Percentiles rank a stretch among this genome's conserved stretches.
Conservation (phyloP, 2,888 invertebrate genomes). For the Mycalesis mineus region DNA sequence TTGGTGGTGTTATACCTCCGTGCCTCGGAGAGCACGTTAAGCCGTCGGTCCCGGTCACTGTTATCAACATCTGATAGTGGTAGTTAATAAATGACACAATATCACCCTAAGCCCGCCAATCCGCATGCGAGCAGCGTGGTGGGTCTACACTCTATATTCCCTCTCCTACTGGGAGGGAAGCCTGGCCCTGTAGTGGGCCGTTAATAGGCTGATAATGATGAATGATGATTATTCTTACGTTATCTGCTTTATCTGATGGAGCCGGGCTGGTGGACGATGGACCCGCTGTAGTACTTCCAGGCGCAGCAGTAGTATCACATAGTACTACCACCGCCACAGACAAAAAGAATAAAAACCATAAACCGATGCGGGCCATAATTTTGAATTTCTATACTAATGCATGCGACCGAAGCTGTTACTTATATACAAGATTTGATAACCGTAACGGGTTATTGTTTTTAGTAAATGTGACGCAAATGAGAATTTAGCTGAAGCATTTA, state of each 20-base stretch:
- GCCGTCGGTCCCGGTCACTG: too few relatives aligned
- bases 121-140: too few relatives aligned
- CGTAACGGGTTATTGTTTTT: constrained; percentile 29
- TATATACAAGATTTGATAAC: constrained; percentile 34
- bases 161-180: too few relatives aligned
- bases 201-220: too few relatives aligned
- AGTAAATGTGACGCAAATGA: constrained; percentile 12
- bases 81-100: too few relatives aligned
- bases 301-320: constrained; percentile 29
- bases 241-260: constrained; percentile 4
- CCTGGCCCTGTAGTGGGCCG: too few relatives aligned
- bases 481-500: neutral
- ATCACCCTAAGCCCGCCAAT: too few relatives aligned
- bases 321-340: constrained; percentile 26
- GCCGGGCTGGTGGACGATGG: neutral
- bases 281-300: neutral
- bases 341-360: constrained; percentile 30
- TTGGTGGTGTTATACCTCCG: too few relatives aligned
- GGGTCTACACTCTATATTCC: too few relatives aligned
- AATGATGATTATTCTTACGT: neutral
- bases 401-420: constrained; percentile 24
- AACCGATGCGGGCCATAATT: constrained; percentile 34
- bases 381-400: constrained; percentile 13
- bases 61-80: too few relatives aligned
- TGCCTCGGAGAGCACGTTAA: too few relatives aligned